Conservation (phyloP, 2,888 invertebrate species). For the Machimus rusticus region DNA sequence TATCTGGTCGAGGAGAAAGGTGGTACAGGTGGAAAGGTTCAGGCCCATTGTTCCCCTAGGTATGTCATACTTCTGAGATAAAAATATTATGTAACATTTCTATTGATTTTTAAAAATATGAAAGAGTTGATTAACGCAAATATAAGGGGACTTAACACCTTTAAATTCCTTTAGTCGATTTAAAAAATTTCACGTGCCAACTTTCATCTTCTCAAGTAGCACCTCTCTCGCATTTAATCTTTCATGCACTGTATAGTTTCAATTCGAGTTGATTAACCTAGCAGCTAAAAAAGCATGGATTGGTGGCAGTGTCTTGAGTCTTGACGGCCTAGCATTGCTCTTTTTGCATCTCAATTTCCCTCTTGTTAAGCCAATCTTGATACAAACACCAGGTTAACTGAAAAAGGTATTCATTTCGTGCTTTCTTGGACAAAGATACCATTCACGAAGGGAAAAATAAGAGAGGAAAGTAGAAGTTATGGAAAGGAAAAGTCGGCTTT, state of each 20-base stretch:
- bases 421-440: neutral
- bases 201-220: neutral
- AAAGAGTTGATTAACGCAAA: neutral
- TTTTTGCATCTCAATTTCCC: neutral
- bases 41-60: neutral
- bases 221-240: neutral
- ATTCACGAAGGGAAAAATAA: neutral
- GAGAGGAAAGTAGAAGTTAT: neutral
- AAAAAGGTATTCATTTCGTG: slow-evolving; percentile 3
- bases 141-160: neutral
- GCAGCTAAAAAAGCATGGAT: neutral
- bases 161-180: neutral
- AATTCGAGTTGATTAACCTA: slow-evolving; percentile 9
- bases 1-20: no score
- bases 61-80: neutral
- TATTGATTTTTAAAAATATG: neutral
- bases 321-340: neutral
- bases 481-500: slow-evolving; percentile 8
- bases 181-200: neutral
- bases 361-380: neutral
- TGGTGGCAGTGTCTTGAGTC: neutral
- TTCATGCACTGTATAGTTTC: slow-evolving; percentile 18
- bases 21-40: no score
- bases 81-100: neutral
- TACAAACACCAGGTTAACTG: neutral